Evolutionary conservation across 2,888 invertebrate genomes (phyloP), one percentile per base, ranked within the genome.

Genomic region (Hydropsyche betteni): DNA sequence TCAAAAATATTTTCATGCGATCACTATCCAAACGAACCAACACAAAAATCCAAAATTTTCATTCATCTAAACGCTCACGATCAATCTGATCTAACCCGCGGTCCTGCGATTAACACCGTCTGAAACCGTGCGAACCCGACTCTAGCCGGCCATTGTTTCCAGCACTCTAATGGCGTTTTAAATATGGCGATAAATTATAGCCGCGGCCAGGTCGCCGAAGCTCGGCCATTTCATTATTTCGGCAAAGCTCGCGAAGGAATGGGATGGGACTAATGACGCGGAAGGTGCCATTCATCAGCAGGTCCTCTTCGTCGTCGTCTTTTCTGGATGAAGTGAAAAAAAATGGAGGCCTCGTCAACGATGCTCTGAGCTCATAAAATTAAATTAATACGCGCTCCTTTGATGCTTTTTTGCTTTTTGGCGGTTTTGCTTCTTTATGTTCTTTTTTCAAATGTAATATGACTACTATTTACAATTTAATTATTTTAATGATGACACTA

Each of bases 141-240:
- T 6, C 16, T 44, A 24, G n/a, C 34, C 34, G 64, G n/a, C 64
- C 64, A 64, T 64, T 36, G 64, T 36, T 64, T 64, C 12, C 64
- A 34, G 64, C 64, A 36, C 64, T 64, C 64, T 64, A 64, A 64
- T 64, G 64, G 64, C 36, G 64, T 64, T 64, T 64, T 64, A 64
- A 64, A 64, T 64, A 64, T 64, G 34, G 64, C 64, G 8, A 64
- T 64, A 64, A 64, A 64, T 64, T 36, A 64, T 36, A 24, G 44
- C 44, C 7, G 44, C 6, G 44, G 44, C 44, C 64, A 34, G 34
- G 36, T 34, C 36, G 34, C 64, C 16, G 61, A 33, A 64, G 58
- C 36, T 36, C 36, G 8, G 10, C 7, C 34, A n/a, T 64, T 34
- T 64, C 64, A 64, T 64, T 64, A 64, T 64, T 34, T 64, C 34